Conservation (phyloP, 2,888 invertebrate genomes). For the Allygus modestus region DNA sequence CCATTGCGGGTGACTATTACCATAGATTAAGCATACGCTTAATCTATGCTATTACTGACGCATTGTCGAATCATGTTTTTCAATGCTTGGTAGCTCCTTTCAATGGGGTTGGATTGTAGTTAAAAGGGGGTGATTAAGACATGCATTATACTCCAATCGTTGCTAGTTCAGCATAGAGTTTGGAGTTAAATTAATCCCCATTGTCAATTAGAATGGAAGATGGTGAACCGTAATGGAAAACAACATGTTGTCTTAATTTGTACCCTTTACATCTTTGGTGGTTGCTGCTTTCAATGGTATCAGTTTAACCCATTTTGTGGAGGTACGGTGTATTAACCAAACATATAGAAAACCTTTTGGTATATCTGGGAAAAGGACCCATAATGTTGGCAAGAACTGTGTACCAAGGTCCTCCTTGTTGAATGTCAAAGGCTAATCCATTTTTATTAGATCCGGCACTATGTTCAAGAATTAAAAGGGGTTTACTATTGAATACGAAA, state of each 20-base stretch:
- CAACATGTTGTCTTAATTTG: neutral
- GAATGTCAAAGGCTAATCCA: too few species aligned
- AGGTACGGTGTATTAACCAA: neutral
- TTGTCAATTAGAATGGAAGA: constrained; percentile 70
- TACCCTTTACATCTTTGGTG: neutral
- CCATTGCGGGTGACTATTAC: constrained; percentile 70
- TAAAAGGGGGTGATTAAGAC: constrained; percentile 69
- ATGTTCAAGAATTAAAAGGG: too few species aligned
- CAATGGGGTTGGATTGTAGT: constrained; percentile 72
- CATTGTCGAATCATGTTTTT: constrained; percentile 72
- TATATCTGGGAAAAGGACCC: neutral
- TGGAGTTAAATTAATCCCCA: constrained; percentile 69
- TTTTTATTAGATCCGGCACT: too few species aligned
- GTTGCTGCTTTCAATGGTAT: neutral
- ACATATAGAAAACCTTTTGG: constrained; percentile 10
- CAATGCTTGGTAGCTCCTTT: constrained; percentile 70
- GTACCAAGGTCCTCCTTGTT: neutral
- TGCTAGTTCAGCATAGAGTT: constrained; percentile 59
- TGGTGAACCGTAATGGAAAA: constrained; percentile 56
- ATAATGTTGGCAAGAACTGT: neutral
- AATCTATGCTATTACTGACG: constrained; percentile 68
- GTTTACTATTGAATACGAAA: too few species aligned
- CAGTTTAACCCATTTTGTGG: neutral
- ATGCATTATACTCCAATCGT: constrained; percentile 63
- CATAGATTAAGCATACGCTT: too few species aligned